phyloP scores from a whole-genome alignment of 2,113 vertebrate genomes.

The Pipa parva region DNA sequence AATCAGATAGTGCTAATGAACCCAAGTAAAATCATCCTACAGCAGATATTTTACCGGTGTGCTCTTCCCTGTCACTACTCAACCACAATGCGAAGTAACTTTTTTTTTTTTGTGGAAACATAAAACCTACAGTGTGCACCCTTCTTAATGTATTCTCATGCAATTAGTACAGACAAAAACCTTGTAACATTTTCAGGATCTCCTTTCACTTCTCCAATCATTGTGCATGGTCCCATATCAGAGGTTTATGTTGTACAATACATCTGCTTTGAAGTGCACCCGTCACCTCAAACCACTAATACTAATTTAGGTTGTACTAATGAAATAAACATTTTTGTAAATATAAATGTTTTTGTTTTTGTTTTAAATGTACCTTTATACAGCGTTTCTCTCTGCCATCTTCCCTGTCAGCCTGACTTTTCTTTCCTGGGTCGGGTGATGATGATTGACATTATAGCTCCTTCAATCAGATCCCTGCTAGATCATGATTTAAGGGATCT shows the following conservation, averaged over 20 bases:
- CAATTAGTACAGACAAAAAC: slow-evolving; percentile 89
- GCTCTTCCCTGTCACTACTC: slow-evolving; percentile 60
- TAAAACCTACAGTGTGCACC: slow-evolving; percentile 76
- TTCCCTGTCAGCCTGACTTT: too few species aligned
- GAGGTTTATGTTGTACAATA: slow-evolving; percentile 48
- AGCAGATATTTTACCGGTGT: slow-evolving; percentile 58
- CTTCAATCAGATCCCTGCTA: too few species aligned
- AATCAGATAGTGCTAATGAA: slow-evolving; percentile 66
- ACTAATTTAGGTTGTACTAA: too few species aligned
- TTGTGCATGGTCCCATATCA: slow-evolving; percentile 56
- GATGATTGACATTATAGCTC: too few species aligned
- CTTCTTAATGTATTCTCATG: slow-evolving; percentile 85
- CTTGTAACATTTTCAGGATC: slow-evolving; percentile 83
- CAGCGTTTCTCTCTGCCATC: too few species aligned
- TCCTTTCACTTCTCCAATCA: slow-evolving; percentile 64
- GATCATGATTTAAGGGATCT: too few species aligned
- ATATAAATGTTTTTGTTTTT: too few species aligned
- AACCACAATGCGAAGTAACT: slow-evolving; percentile 64
- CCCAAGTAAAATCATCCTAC: slow-evolving; percentile 59
- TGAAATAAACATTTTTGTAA: too few species aligned
- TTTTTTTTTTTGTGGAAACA: slow-evolving; percentile 74
- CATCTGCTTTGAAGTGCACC: slow-evolving; percentile 50
- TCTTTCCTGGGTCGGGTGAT: too few species aligned
- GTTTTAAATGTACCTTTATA: too few species aligned
- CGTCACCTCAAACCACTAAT: too few species aligned